Evolutionary conservation across 2,797 vertebrate species (phyloP).

Genomic region (Odontamblyopus rebecca): DNA sequence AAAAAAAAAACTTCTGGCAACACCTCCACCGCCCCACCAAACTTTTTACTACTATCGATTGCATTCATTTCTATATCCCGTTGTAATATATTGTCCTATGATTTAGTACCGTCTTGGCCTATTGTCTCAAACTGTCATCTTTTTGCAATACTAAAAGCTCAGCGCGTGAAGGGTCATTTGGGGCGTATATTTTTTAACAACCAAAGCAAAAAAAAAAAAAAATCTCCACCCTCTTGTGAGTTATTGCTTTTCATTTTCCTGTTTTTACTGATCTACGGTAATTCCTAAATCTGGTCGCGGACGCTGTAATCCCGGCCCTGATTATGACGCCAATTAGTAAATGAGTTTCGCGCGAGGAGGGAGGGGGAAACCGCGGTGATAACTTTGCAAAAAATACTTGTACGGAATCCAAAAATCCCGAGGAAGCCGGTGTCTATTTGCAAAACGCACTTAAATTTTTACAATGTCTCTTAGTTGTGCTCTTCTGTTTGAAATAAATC

Average conservation of each 20-base stretch:
- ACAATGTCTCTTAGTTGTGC: conserved; percentile 46
- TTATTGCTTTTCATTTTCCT: conserved; percentile 49
- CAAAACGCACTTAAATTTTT: conserved; percentile 43
- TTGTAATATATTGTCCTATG: conserved; percentile 60
- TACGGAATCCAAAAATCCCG: conserved; percentile 73
- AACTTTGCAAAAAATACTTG: conserved; percentile 62
- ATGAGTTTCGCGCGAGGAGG: conserved; percentile 58
- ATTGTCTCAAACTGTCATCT: conserved; percentile 74
- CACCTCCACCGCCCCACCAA: not conserved
- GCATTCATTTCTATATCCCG: conserved; percentile 51
- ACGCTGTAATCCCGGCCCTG: conserved; percentile 64
- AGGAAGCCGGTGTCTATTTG: conserved; percentile 49
- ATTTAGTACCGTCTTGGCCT: conserved; percentile 70
- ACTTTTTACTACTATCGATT: conserved; percentile 74
- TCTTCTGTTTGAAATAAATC: conserved; percentile 27
- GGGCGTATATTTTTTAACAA: conserved; percentile 65
- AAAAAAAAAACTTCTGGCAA: not conserved
- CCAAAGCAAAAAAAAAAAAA: conserved; percentile 41
- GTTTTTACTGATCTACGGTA: conserved; percentile 70
- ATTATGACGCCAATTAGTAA: conserved; percentile 77
- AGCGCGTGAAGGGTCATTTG: conserved; percentile 53
- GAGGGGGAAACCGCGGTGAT: conserved; percentile 37
- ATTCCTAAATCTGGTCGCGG: conserved; percentile 69
- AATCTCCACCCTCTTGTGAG: conserved; percentile 45
- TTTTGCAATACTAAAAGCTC: conserved; percentile 73